phyloP scores from a whole-genome alignment of 2,113 vertebrate genomes.

The Ranitomeya imitator region DNA sequence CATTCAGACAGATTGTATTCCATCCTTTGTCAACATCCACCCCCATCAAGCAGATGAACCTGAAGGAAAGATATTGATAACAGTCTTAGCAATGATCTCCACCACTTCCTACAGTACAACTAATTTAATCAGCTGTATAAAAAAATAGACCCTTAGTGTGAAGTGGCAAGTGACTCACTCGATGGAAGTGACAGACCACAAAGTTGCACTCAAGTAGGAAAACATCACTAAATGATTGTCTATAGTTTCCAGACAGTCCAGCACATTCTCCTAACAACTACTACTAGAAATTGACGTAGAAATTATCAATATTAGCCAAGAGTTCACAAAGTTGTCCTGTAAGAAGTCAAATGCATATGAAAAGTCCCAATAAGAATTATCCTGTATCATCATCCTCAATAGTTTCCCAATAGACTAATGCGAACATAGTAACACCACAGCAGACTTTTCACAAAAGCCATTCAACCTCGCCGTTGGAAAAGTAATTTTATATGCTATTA shows the following conservation, averaged over 20 bases:
- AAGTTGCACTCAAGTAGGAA: background rate
- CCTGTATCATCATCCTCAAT: too few relatives aligned
- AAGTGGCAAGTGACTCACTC: background rate
- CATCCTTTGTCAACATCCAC: constrained; percentile 49
- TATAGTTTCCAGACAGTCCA: background rate
- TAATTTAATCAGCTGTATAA: background rate
- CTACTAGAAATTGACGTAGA: background rate
- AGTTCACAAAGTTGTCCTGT: background rate
- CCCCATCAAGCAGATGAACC: constrained; percentile 48
- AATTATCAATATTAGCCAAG: background rate
- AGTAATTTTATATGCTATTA: too few relatives aligned
- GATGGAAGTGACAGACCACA: constrained; percentile 9
- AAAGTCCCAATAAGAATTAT: background rate
- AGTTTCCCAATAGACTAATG: too few relatives aligned
- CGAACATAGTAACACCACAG: too few relatives aligned
- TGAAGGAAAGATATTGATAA: constrained; percentile 28
- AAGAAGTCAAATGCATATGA: background rate
- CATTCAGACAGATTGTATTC: constrained; percentile 47
- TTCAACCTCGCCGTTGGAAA: too few relatives aligned
- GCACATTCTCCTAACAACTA: background rate
- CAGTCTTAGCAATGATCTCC: background rate
- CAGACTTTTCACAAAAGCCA: too few relatives aligned
- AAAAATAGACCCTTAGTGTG: background rate
- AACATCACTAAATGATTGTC: too few relatives aligned
- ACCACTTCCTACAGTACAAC: constrained; percentile 22